phyloP scores from a whole-genome alignment of 2,113 vertebrate genomes.

The Microtus ochrogaster region DNA sequence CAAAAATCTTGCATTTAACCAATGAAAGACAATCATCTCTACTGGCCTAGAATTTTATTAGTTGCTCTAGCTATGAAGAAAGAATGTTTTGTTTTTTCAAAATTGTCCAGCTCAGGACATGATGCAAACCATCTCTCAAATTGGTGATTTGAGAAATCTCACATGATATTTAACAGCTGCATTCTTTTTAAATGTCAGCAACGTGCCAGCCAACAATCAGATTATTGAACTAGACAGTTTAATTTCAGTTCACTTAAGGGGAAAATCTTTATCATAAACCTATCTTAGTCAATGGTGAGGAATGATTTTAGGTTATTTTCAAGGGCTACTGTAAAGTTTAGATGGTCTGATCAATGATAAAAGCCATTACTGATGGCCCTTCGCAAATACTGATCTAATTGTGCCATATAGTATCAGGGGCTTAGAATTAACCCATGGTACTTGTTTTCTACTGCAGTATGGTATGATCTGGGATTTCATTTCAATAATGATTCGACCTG shows the following conservation, averaged over 20 bases:
- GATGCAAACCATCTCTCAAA: conserved; percentile 18
- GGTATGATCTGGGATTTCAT: conserved; percentile 38
- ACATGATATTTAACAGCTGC: conserved; percentile 21
- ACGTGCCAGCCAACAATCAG: conserved; percentile 21
- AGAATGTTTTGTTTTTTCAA: conserved; percentile 56
- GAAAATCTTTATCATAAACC: conserved; percentile 1
- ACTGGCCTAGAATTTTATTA: conserved; percentile 61
- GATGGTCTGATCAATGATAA: background rate
- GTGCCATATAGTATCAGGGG: background rate
- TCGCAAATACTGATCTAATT: conserved; percentile 7
- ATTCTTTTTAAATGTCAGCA: conserved; percentile 66
- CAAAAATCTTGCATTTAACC: background rate
- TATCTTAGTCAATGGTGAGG: background rate
- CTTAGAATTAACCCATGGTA: background rate
- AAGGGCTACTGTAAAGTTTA: background rate
- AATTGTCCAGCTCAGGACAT: conserved; percentile 39
- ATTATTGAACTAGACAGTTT: conserved; percentile 21
- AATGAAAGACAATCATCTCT: conserved; percentile 4
- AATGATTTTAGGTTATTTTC: conserved; percentile 21
- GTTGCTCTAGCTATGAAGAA: conserved; percentile 51
- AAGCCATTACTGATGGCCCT: background rate
- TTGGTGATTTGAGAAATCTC: conserved; percentile 48
- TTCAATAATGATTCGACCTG: conserved; percentile 30
- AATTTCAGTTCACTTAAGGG: conserved; percentile 7
- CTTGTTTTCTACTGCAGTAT: conserved; percentile 7